Percentiles rank a stretch among this genome's conserved stretches.
These are phyloP conservation scores for Pseudoips prasinana DNA, from an alignment of 2,888 invertebrate genomes.

Conservation along the genomic window DNA sequence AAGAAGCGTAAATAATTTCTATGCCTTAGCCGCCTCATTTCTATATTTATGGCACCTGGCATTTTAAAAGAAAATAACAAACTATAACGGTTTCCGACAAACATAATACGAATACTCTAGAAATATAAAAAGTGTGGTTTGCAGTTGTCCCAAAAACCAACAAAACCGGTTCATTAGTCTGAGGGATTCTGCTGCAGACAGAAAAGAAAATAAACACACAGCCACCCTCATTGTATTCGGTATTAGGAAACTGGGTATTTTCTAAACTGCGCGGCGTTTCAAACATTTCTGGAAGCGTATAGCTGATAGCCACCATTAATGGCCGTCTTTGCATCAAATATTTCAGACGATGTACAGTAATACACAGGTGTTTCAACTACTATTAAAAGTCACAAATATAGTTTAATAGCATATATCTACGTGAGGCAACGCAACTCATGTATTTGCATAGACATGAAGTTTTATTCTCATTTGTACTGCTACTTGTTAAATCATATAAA, in stretches of 20 bases:
- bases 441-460: too few species aligned
- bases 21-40: constrained; percentile 8
- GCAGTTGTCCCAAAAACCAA: constrained; percentile 52
- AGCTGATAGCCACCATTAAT: too few species aligned
- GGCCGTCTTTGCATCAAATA: too few species aligned
- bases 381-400: too few species aligned
- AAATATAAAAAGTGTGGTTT: constrained; percentile 41
- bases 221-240: constrained; percentile 39
- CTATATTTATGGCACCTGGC: constrained; percentile 4
- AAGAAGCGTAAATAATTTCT: constrained; percentile 6
- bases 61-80: background rate
- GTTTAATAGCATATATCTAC: too few species aligned
- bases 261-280: constrained; percentile 5
- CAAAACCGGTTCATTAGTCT: constrained; percentile 63
- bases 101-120: constrained; percentile 22
- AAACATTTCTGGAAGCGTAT: too few species aligned
- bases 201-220: constrained; percentile 59
- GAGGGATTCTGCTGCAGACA: constrained; percentile 48
- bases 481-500: too few species aligned
- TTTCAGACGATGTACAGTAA: too few species aligned
- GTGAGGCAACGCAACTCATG: too few species aligned
- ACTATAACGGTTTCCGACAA: constrained; percentile 2
- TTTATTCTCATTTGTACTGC: too few species aligned
- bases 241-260: constrained; percentile 38
- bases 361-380: background rate